Evolutionary conservation across 2,113 vertebrate species (phyloP), one percentile per base, ranked within the genome.

Genomic region (Tapirus terrestris): DNA sequence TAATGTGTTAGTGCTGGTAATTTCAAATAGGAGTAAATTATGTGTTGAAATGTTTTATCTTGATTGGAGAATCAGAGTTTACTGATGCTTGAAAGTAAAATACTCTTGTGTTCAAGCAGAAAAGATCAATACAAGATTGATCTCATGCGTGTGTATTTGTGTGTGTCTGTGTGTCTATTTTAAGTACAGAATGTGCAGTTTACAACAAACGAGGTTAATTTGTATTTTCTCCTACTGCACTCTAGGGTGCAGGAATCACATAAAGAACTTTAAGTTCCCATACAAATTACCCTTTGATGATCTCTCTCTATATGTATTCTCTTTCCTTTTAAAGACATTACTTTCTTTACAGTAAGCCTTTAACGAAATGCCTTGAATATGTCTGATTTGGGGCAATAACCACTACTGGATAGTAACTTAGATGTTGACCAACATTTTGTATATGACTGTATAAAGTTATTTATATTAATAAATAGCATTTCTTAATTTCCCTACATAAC

Each of bases 331-430:
- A 43, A 92, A 80, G 23, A 79, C 2, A 60, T 75, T 96, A n/a
- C 8, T 33, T 80, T 65, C 63, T 89, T 94, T 91, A 81, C 4
- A 60, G 12, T 45, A 85, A 86, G 2, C 20, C 75, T 90, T 94
- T 84, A 97, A 39, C 9, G 17, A 76, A 87, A 86, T 39, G 39
- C 61, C 39, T 97, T 51, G 53, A 95, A 33, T 53, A 85, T 65
- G 33, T 94, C 48, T 98, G 39, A 90, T 36, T 68, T 63, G 6
- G 39, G 1, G 9, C 36, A 94, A 68, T 1, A 79, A 31, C 5
- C 21, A 51, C 11, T 76, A 73, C 12, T 43, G 36, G 14, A 51
- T 72, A 31, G 31, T 84, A 82, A 63, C 21, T 68, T 94, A 36
- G 9, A 43, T 68, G 9, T 67, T 94, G 21, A 67, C 36, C 48